These are phyloP conservation scores for Diorhabda elongata DNA, from an alignment of 1,140 invertebrate genomes.

Conservation along the genomic window DNA sequence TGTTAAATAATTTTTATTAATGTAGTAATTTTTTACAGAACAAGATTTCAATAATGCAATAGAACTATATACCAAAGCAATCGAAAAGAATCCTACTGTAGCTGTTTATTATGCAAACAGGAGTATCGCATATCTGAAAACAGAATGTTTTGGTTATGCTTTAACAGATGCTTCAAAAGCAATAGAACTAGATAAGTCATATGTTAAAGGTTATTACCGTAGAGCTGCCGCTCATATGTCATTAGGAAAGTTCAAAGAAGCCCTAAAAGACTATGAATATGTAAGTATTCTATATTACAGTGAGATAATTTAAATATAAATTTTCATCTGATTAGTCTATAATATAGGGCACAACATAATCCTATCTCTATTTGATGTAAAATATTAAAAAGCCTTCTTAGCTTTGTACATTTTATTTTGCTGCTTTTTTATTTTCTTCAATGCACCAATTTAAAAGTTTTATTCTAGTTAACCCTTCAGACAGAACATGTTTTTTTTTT, in stretches of 20 bases:
- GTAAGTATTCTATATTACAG: constrained; percentile 53
- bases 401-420: too few species aligned
- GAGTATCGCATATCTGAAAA: constrained; percentile 89
- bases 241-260: constrained; percentile 94
- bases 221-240: constrained; percentile 96
- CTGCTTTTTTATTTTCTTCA: too few species aligned
- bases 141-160: constrained; percentile 92
- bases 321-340: too few species aligned
- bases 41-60: constrained; percentile 87
- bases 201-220: constrained; percentile 93
- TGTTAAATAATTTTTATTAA: too few species aligned
- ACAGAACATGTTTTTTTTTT: too few species aligned
- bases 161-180: constrained; percentile 87
- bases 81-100: constrained; percentile 76
- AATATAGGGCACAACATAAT: too few species aligned
- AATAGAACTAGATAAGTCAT: constrained; percentile 83
- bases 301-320: too few species aligned
- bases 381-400: too few species aligned
- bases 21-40: constrained; percentile 58
- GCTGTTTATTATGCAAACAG: constrained; percentile 90
- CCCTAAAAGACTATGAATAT: constrained; percentile 94
- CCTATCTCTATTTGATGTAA: too few species aligned
- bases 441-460: too few species aligned
- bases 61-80: constrained; percentile 86
- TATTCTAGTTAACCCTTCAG: too few species aligned